Conservation (phyloP, 2,888 invertebrate species). For the Steinernema hermaphroditum region DNA sequence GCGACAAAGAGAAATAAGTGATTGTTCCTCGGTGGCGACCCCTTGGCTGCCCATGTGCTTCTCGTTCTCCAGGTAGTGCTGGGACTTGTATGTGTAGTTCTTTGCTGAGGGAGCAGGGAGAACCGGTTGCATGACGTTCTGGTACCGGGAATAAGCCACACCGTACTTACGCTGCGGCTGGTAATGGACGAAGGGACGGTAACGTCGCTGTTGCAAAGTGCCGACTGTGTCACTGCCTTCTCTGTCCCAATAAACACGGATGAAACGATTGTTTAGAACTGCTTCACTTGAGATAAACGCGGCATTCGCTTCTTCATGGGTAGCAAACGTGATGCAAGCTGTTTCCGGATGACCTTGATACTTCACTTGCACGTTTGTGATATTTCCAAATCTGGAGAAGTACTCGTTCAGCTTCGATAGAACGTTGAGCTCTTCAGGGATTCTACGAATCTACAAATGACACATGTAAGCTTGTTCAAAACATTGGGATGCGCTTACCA, state of each 20-base stretch:
- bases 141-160: no score
- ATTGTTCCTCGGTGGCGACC: no score
- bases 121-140: no score
- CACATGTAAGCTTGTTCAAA: background rate
- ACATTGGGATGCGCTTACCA: conserved; percentile 5
- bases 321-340: conserved; percentile 88
- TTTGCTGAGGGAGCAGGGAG: no score
- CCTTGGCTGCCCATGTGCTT: no score
- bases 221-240: conserved; percentile 5
- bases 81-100: no score
- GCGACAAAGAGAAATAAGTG: no score
- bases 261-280: conserved; percentile 94
- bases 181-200: no score
- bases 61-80: no score
- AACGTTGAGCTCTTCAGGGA: conserved; percentile 87
- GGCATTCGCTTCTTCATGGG: conserved; percentile 85
- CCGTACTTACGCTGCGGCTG: no score
- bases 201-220: no score
- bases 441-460: conserved; percentile 79
- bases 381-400: conserved; percentile 92
- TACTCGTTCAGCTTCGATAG: conserved; percentile 94
- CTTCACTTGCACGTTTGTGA: conserved; percentile 88
- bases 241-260: conserved; percentile 91
- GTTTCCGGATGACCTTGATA: conserved; percentile 84
- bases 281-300: conserved; percentile 95